These are phyloP conservation scores for Osmerus mordax DNA, from an alignment of 2,113 vertebrate species.

Conservation along the genomic window DNA sequence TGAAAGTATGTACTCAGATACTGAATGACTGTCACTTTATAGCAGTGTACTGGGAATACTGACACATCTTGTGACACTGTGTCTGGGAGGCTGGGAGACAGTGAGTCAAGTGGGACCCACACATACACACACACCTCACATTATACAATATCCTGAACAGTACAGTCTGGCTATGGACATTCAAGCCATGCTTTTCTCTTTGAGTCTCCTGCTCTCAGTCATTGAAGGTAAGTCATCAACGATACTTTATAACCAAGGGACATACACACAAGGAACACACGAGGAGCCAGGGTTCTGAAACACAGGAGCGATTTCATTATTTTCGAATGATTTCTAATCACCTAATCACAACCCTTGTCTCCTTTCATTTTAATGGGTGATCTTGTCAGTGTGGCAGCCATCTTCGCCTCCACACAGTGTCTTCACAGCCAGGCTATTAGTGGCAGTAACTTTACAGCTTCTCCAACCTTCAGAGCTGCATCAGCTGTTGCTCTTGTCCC, in stretches of 20 bases:
- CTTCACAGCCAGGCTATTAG: constrained; percentile 36
- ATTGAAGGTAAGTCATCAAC: constrained; percentile 47
- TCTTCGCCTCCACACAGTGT: neutral
- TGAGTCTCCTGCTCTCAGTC: constrained; percentile 41
- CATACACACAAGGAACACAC: constrained; percentile 3
- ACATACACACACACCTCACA: neutral
- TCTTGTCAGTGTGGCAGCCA: too few relatives aligned
- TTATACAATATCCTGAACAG: neutral
- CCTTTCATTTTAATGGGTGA: too few relatives aligned
- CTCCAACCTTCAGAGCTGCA: neutral
- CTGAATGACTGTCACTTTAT: too few relatives aligned
- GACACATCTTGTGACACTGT: neutral
- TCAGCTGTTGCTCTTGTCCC: neutral
- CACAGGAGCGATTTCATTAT: too few relatives aligned
- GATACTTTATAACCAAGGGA: neutral
- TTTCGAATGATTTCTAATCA: too few relatives aligned
- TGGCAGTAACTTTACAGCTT: neutral
- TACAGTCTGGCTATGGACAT: constrained; percentile 42
- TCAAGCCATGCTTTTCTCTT: constrained; percentile 9
- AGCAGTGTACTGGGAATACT: neutral
- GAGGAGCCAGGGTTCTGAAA: neutral
- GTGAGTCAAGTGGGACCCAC: constrained; percentile 33
- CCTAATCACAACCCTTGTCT: too few relatives aligned
- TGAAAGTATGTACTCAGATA: too few relatives aligned
- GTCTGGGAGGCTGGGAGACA: constrained; percentile 16